A percentile compares a stretch with the other conserved stretches of the same genome.
These are phyloP conservation scores for Aphidius gifuensis DNA, from an alignment of 1,140 invertebrate genomes.

Conservation along the genomic window DNA sequence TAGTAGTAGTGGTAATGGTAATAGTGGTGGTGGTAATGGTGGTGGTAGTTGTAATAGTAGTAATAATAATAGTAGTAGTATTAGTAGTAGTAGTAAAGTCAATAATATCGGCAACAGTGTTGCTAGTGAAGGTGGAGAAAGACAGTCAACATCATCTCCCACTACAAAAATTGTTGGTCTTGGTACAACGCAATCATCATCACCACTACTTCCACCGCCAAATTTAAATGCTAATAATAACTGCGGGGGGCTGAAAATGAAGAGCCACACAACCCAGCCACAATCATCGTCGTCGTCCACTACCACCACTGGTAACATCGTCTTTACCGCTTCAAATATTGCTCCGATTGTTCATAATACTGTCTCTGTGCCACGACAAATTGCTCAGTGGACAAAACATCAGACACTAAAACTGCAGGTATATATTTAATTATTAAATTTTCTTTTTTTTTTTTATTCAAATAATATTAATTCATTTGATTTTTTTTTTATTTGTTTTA, in stretches of 20 bases:
- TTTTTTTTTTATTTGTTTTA: not conserved
- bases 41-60: slow-evolving; percentile 16
- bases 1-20: slow-evolving; percentile 19
- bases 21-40: slow-evolving; percentile 29
- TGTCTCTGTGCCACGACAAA: slow-evolving; percentile 45
- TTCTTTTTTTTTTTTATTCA: not conserved
- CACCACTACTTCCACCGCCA: slow-evolving; percentile 30
- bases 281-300: slow-evolving; percentile 28
- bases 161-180: slow-evolving; percentile 10
- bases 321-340: slow-evolving; percentile 23
- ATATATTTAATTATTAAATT: slow-evolving; percentile 14
- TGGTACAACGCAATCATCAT: slow-evolving; percentile 28
- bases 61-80: not conserved
- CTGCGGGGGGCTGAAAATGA: slow-evolving; percentile 43
- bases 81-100: slow-evolving; percentile 17
- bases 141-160: slow-evolving; percentile 24
- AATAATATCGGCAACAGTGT: slow-evolving; percentile 30
- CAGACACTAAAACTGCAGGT: slow-evolving; percentile 50
- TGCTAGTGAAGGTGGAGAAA: slow-evolving; percentile 19
- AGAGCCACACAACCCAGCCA: slow-evolving; percentile 31
- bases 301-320: slow-evolving; percentile 28
- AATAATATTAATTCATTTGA: not conserved
- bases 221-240: slow-evolving; percentile 51
- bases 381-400: slow-evolving; percentile 52
- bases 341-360: slow-evolving; percentile 36